A percentile compares a stretch with the other conserved stretches of the same genome.
Evolutionary conservation across 2,113 vertebrate genomes (phyloP).

Genomic region (Boulengeromyrus knoepffleri): DNA sequence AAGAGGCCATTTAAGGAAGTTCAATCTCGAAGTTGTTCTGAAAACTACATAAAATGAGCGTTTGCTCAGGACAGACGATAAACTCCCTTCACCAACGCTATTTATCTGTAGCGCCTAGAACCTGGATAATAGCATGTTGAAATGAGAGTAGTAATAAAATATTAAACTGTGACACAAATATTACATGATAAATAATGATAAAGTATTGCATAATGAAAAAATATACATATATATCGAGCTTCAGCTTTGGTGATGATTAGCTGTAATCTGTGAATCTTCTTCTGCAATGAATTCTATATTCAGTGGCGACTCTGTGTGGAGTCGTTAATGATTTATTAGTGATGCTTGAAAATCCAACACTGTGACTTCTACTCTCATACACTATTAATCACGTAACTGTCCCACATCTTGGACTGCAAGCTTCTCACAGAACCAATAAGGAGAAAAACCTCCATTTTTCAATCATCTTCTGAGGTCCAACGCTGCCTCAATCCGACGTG

Average conservation of each 20-base stretch:
- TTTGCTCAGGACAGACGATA: neutral
- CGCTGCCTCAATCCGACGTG: neutral
- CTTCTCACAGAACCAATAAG: slow-evolving; percentile 36
- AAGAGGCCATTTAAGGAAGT: slow-evolving; percentile 7
- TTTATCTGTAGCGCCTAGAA: neutral
- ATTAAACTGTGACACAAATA: neutral
- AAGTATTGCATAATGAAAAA: neutral
- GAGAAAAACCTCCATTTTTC: slow-evolving; percentile 33
- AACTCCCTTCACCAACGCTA: neutral
- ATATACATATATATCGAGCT: neutral
- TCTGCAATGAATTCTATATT: neutral
- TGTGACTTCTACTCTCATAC: slow-evolving; percentile 49
- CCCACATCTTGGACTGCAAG: slow-evolving; percentile 40
- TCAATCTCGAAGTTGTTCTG: neutral
- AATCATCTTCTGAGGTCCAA: slow-evolving; percentile 29
- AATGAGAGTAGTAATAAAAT: neutral
- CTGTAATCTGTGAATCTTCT: neutral
- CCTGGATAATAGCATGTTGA: neutral
- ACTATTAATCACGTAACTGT: slow-evolving; percentile 53
- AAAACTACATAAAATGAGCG: neutral
- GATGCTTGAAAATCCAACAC: slow-evolving; percentile 49
- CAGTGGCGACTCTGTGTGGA: slow-evolving; percentile 13
- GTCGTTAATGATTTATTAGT: slow-evolving; percentile 42
- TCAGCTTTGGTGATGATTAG: neutral
- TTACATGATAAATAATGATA: neutral